phyloP scores from a whole-genome alignment of 2,113 vertebrate genomes.

The Eclectus roratus region DNA sequence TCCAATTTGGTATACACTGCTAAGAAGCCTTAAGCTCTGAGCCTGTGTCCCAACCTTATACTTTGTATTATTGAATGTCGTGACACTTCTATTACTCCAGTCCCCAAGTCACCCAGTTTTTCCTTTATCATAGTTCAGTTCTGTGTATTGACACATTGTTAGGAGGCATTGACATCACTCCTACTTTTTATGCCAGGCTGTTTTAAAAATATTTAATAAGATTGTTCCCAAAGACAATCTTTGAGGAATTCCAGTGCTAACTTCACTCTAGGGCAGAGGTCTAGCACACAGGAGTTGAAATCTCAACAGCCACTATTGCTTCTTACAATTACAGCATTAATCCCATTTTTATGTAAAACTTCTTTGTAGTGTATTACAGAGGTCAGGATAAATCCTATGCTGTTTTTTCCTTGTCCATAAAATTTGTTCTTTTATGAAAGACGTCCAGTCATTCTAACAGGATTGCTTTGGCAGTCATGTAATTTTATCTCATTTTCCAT shows the following conservation, averaged over 20 bases:
- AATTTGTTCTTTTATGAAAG: not conserved
- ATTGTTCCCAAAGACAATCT: not conserved
- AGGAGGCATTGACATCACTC: slow-evolving; percentile 4
- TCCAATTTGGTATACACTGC: slow-evolving; percentile 51
- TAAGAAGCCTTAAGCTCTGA: slow-evolving; percentile 49
- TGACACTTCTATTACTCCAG: slow-evolving; percentile 45
- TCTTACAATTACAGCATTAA: not conserved
- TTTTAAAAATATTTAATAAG: not conserved
- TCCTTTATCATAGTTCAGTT: slow-evolving; percentile 13
- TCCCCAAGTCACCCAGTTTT: not conserved
- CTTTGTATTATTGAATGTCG: slow-evolving; percentile 61
- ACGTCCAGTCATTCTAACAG: not conserved
- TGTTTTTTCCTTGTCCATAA: not conserved
- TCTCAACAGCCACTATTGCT: not conserved
- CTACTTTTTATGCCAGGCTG: not conserved
- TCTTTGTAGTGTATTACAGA: not conserved
- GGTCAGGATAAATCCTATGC: not conserved
- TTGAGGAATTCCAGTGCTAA: not conserved
- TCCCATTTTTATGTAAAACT: not conserved
- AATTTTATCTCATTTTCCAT: not conserved
- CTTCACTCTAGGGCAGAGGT: not conserved
- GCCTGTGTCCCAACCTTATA: slow-evolving; percentile 36
- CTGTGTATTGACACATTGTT: slow-evolving; percentile 23
- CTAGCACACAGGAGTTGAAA: not conserved
- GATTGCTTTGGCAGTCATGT: not conserved